Base-by-base conservation (phyloP, 2,113 vertebrate genomes). In the Rhinolophus ferrumequinum region DNA sequence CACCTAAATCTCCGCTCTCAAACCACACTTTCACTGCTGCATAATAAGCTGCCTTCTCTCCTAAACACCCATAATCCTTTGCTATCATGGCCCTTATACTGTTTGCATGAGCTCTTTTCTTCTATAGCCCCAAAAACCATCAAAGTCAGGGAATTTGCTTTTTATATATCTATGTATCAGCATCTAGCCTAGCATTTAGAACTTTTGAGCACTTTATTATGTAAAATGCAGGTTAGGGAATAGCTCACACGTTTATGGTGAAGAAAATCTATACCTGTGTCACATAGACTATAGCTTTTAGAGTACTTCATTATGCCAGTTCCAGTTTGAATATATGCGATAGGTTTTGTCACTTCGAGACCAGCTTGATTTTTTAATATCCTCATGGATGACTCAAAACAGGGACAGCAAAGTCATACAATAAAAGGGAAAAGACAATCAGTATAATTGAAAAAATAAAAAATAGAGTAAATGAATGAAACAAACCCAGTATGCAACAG, bases 31-130 rank as follows among this genome's bases (percentile, higher is more conserved):
- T 62, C 16, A 44, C 14, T 58, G 30, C 26, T 0, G 7, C 1
- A 12, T 33, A 76, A 33, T 35, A 8, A 41, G 19, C 30, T 58
- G 60, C n/a, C 35, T 54, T 89, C 60, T 19, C 11, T 1, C 15
- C 2, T 2, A 2, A 41, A 26, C 9, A 24, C 15, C 21, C 1
- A 24, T 41, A 76, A 10, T 5, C 5, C 8, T 28, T 16, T 77
- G 26, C 56, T 58, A 0, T 13, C n/a, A 52, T 1, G 44, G 5
- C 21, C 22, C 15, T 41, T 14, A 35, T 14, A 54, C 35, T 72
- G 35, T 93, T 73, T 75, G 15, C 12, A 1, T 44, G 38, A 81
- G 7, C 2, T 69, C 9, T 30, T 69, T 52, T 9, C 13, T 82
- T 75, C 7, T 41, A 0, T 13, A 58, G 76, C 47, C n/a, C 2